These are phyloP conservation scores for Platerodrilus igneus DNA, from an alignment of 2,888 invertebrate genomes.

Conservation along the genomic window DNA sequence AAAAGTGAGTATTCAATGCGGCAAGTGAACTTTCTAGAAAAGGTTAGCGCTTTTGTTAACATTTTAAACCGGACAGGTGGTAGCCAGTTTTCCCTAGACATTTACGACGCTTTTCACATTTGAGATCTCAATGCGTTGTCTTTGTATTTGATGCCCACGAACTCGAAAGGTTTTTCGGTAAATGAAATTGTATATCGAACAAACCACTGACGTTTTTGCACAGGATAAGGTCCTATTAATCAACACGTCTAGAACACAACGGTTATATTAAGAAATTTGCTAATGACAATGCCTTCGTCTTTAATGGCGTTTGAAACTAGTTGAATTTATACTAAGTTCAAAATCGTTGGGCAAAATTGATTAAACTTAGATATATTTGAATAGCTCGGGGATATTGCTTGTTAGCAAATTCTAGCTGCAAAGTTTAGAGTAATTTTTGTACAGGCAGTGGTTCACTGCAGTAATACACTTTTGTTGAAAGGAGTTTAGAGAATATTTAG, in stretches of 20 bases:
- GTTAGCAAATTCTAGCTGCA: constrained; percentile 32
- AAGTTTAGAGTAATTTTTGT: constrained; percentile 29
- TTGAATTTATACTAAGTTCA: no score
- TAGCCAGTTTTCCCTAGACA: constrained; percentile 29
- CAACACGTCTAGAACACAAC: no score
- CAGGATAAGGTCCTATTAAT: no score
- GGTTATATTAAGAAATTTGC: no score
- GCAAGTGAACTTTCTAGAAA: constrained; percentile 28
- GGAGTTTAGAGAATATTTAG: constrained; percentile 10
- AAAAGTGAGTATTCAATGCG: constrained; percentile 25
- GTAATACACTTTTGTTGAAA: constrained; percentile 7
- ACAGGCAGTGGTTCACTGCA: constrained; percentile 22
- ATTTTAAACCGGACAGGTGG: constrained; percentile 28
- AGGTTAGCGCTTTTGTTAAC: constrained; percentile 28
- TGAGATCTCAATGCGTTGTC: constrained; percentile 18
- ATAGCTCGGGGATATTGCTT: no score
- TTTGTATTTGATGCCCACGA: constrained; percentile 24
- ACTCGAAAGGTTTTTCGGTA: constrained; percentile 18
- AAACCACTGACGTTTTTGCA: no score
- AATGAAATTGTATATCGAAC: constrained; percentile 13
- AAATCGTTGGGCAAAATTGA: no score
- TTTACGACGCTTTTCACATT: constrained; percentile 16
- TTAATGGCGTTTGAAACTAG: no score
- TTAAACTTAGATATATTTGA: no score
- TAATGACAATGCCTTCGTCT: no score